A percentile compares a stretch with the other conserved stretches of the same genome.
These are phyloP conservation scores for Melanchra persicariae DNA, from an alignment of 2,888 invertebrate genomes.

Conservation along the genomic window DNA sequence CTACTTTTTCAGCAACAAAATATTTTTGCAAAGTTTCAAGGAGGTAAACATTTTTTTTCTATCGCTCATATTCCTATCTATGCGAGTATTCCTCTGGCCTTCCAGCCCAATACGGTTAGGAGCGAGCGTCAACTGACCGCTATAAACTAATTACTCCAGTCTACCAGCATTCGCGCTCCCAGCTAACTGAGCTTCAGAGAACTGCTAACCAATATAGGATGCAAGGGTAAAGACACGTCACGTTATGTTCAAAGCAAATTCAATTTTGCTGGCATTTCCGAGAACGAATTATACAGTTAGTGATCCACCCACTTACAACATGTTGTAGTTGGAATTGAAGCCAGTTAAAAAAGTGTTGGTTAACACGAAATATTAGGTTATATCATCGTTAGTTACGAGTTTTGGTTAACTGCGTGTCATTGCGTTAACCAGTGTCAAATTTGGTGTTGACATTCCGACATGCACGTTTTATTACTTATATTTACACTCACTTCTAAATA, in stretches of 20 bases:
- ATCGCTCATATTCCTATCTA: not conserved
- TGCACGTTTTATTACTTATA: slow-evolving; percentile 1
- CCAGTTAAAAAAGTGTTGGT: slow-evolving; percentile 24
- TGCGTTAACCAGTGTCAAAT: slow-evolving; percentile 27
- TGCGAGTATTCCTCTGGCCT: not conserved
- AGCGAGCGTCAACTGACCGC: too few relatives aligned
- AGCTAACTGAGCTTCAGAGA: not conserved
- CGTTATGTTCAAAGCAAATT: not conserved
- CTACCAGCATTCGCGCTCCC: not conserved
- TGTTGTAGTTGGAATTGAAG: slow-evolving; percentile 19
- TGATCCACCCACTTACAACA: slow-evolving; percentile 14
- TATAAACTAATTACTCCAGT: too few relatives aligned
- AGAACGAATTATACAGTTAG: not conserved
- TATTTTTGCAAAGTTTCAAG: too few relatives aligned
- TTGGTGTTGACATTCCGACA: slow-evolving; percentile 20
- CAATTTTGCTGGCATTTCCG: not conserved
- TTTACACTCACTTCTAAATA: slow-evolving; percentile 5
- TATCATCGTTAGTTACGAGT: slow-evolving; percentile 47
- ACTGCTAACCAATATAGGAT: not conserved
- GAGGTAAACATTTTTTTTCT: not conserved
- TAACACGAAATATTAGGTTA: slow-evolving; percentile 43
- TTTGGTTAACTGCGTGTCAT: slow-evolving; percentile 27
- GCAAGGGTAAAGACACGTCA: too few relatives aligned
- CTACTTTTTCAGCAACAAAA: not conserved
- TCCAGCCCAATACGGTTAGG: too few relatives aligned